Evolutionary conservation across 1,140 invertebrate species (phyloP), one percentile per base, ranked within the genome.

Genomic region (Zelostemma sp.): DNA sequence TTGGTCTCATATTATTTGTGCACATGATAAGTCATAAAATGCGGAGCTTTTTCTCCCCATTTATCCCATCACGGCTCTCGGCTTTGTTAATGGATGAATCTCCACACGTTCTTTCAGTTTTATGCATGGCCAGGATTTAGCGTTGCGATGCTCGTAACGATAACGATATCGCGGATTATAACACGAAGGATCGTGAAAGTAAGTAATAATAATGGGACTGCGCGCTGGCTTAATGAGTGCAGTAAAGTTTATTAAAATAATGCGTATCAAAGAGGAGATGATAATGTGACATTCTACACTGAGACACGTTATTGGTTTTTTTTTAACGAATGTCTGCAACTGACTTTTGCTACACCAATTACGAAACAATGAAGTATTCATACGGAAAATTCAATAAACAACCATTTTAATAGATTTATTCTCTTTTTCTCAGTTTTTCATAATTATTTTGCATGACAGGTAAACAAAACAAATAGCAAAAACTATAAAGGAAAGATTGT

Each of bases 141-240:
- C 49, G 55, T 55, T 19, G 68, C 55, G 55, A 71, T 31, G 55
- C 59, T 59, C 58, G 59, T 71, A 63, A 71, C 59, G 68, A 71
- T 67, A 72, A 67, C 63, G 59, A 64, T 72, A 67, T 72, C 64
- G 56, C 53, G 64, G 69, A 67, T 72, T 72, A 67, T 72, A 56
- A 49, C 53, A 46, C 63, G 46, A 57, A 67, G 50, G 60, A 72
- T 67, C 51, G 64, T 60, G 63, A 64, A 46, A 43, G 35, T 72
- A 72, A 72, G 69, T 67, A 72, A 72, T 67, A 72, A 72, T 72
- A 71, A 71, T 66, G 68, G 40, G 53, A 28, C 45, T 17, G 25
- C 46, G 63, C 50, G 66, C 58, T 40, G 50, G 54, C 63, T 71
- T 59, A 59, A 66, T 71, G 58, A 71, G 59, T 71, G 45, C 53